phyloP scores from a whole-genome alignment of 1,140 invertebrate species.

The Cydia pomonella region DNA sequence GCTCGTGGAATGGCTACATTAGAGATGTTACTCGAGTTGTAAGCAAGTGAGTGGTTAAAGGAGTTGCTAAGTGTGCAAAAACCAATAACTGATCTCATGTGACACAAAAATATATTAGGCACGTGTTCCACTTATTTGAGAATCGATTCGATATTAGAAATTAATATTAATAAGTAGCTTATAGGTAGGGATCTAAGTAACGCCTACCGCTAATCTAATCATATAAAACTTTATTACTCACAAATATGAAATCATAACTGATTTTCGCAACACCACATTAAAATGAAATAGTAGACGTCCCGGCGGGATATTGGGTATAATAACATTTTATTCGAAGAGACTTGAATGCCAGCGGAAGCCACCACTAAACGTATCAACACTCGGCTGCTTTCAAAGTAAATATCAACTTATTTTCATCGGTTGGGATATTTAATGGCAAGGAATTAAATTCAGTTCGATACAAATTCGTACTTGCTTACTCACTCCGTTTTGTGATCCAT shows the following conservation, averaged over 20 bases:
- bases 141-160: no score
- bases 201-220: background rate
- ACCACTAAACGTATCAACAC: constrained; percentile 70
- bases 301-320: constrained; percentile 18
- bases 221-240: constrained; percentile 5
- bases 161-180: no score
- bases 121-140: no score
- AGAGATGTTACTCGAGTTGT: no score
- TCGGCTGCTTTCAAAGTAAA: constrained; percentile 66
- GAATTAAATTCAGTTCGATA: constrained; percentile 50
- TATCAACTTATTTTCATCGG: constrained; percentile 64
- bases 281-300: constrained; percentile 29
- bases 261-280: constrained; percentile 13
- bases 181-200: background rate
- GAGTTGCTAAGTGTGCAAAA: no score
- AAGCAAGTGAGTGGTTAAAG: no score
- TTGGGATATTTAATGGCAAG: constrained; percentile 58
- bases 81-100: no score
- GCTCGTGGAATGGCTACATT: no score
- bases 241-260: background rate
- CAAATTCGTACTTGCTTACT: constrained; percentile 31
- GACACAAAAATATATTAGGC: no score
- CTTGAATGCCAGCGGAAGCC: constrained; percentile 63
- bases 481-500: background rate
- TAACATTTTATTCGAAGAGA: constrained; percentile 36